Conservation (phyloP, 2,113 vertebrate genomes). For the Cygnus buccinator region DNA sequence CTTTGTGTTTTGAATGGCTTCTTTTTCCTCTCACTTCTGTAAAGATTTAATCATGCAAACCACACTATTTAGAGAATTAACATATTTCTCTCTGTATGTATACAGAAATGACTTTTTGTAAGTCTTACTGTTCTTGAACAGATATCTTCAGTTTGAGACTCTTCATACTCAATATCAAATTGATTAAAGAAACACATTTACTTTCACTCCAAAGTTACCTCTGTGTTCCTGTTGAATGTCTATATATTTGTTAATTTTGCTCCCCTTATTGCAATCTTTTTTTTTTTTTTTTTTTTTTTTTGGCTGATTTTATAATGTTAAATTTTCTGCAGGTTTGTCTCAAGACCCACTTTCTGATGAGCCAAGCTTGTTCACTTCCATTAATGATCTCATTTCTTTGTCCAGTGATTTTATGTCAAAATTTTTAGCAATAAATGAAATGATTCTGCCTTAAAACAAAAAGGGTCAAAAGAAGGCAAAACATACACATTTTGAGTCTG, state of each 20-base stretch:
- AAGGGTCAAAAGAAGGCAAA: neutral
- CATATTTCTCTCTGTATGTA: neutral
- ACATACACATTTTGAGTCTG: neutral
- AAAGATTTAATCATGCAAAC: neutral
- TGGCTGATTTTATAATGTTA: neutral
- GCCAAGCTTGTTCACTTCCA: neutral
- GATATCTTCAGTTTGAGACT: neutral
- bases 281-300: neutral
- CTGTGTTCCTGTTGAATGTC: neutral
- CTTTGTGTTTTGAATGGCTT: neutral
- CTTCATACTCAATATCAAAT: neutral
- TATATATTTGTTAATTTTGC: neutral
- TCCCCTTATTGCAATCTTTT: neutral
- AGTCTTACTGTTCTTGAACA: neutral
- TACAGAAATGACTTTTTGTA: neutral
- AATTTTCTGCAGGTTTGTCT: neutral
- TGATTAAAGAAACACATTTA: neutral
- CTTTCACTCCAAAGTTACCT: neutral
- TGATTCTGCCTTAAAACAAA: neutral
- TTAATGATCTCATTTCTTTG: neutral
- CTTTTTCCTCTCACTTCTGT: neutral
- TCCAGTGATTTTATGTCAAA: neutral
- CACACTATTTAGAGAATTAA: neutral
- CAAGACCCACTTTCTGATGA: neutral
- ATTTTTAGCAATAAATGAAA: neutral